phyloP scores from a whole-genome alignment of 2,797 vertebrate genomes.

The Lacerta viridis region DNA sequence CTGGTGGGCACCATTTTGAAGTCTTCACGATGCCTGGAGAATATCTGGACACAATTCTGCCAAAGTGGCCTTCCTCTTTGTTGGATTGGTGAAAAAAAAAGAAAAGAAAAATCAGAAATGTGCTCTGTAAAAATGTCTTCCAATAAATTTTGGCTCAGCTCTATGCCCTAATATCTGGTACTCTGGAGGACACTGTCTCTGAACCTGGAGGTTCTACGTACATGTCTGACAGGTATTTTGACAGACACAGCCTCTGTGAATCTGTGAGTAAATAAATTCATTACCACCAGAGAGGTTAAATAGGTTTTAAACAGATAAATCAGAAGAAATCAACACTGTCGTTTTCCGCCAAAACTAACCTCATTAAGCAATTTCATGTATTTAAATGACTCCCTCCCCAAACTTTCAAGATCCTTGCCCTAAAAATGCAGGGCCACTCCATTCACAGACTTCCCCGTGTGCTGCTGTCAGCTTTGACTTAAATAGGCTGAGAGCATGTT shows the following conservation, averaged over 20 bases:
- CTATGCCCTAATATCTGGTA: background rate
- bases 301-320: constrained; percentile 30
- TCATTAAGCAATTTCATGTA: constrained; percentile 49
- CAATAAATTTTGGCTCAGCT: too few relatives aligned
- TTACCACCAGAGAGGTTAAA: background rate
- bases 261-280: background rate
- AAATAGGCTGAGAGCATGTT: constrained; percentile 61
- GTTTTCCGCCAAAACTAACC: constrained; percentile 48
- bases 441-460: constrained; percentile 63
- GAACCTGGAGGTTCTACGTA: too few relatives aligned
- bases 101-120: too few relatives aligned
- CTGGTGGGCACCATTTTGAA: too few relatives aligned
- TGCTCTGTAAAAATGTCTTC: too few relatives aligned
- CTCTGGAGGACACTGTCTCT: too few relatives aligned
- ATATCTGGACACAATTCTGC: too few relatives aligned
- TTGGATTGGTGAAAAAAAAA: too few relatives aligned
- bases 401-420: constrained; percentile 36
- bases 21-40: too few relatives aligned
- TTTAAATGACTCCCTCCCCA: constrained; percentile 26
- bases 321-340: constrained; percentile 22
- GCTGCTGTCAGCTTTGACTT: constrained; percentile 66
- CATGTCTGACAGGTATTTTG: background rate
- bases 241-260: background rate
- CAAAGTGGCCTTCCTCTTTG: too few relatives aligned
- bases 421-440: constrained; percentile 54